Evolutionary conservation across 2,888 invertebrate genomes (phyloP).

Genomic region (Tenthredo notha): DNA sequence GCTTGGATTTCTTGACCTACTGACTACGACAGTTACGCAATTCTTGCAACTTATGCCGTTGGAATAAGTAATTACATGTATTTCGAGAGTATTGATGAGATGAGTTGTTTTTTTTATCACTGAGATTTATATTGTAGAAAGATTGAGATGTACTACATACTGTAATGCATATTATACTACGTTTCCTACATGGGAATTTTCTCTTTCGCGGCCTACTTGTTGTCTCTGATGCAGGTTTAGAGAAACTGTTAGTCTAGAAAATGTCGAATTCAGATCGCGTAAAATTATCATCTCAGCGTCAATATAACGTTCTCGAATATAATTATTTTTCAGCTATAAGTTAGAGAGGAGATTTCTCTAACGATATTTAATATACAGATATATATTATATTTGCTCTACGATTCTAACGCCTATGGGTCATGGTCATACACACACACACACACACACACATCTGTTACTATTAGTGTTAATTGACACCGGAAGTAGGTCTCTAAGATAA

Average conservation of each 20-base stretch:
- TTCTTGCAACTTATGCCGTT: neutral
- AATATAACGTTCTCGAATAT: neutral
- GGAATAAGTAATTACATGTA: neutral
- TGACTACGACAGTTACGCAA: neutral
- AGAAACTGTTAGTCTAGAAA: neutral
- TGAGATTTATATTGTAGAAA: neutral
- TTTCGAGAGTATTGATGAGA: neutral
- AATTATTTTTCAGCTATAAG: neutral
- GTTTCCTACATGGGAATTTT: neutral
- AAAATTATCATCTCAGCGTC: neutral
- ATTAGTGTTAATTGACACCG: slow-evolving; percentile 11
- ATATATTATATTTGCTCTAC: neutral
- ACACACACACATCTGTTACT: neutral
- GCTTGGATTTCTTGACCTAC: neutral
- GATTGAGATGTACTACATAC: neutral
- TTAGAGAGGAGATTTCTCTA: neutral
- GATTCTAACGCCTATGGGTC: slow-evolving; percentile 14
- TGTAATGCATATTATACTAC: neutral
- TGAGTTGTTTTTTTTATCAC: neutral
- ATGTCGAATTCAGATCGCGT: neutral
- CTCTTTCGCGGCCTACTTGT: neutral
- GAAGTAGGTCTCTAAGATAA: slow-evolving; percentile 8
- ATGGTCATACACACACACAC: slow-evolving; percentile 9
- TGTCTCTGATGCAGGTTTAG: neutral
- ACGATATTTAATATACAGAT: neutral